A percentile compares a stretch with the other conserved stretches of the same genome.
Evolutionary conservation across 2,797 vertebrate genomes (phyloP).

Genomic region (Streptopelia turtur): DNA sequence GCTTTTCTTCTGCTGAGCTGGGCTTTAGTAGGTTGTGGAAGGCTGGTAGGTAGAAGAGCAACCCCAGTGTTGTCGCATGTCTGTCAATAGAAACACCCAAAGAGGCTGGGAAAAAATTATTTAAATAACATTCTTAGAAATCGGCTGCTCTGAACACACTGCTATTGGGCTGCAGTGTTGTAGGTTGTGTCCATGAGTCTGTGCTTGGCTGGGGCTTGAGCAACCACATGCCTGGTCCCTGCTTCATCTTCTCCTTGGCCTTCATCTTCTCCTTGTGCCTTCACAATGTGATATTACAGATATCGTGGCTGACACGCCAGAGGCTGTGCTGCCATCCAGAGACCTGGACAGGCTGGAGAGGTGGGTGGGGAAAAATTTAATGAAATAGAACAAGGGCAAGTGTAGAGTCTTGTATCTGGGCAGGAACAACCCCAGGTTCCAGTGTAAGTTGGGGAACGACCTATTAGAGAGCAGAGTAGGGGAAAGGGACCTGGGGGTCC

Average conservation of each 20-base stretch:
- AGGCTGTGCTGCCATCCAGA: no score
- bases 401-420: no score
- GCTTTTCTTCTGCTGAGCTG: neutral
- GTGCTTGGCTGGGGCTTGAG: neutral
- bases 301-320: neutral
- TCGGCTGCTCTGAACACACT: neutral
- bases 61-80: neutral
- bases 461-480: no score
- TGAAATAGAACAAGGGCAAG: no score
- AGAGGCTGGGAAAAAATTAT: neutral
- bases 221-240: neutral
- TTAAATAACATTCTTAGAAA: neutral
- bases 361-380: no score
- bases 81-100: neutral
- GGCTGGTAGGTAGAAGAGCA: neutral
- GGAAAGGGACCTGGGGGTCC: no score
- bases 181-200: neutral
- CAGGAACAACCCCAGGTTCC: no score
- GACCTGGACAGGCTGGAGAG: no score
- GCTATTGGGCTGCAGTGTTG: neutral
- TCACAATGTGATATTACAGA: neutral
- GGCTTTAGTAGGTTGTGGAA: no score
- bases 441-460: no score
- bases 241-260: neutral
- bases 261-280: neutral